Evolutionary conservation across 2,113 vertebrate species (phyloP).

Genomic region (Carollia perspicillata): DNA sequence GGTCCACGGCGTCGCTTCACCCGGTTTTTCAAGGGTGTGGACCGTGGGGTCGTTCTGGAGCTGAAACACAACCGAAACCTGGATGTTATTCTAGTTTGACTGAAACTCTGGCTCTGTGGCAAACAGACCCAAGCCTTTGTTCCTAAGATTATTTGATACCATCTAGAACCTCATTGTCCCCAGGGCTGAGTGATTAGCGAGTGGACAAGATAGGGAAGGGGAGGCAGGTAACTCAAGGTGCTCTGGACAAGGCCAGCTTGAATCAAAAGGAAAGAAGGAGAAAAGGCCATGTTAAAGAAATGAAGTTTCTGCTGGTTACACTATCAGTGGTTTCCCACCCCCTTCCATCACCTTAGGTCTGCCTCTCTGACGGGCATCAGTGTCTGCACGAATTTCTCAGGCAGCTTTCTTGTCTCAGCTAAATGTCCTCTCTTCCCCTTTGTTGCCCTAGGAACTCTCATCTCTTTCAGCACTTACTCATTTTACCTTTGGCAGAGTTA

Average conservation of each 20-base stretch:
- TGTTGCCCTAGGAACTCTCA: not conserved
- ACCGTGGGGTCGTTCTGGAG: not conserved
- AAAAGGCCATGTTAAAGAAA: not conserved
- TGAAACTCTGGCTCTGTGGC: not conserved
- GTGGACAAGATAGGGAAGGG: not conserved
- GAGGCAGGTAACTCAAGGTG: not conserved
- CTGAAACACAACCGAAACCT: not conserved
- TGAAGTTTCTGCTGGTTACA: not conserved
- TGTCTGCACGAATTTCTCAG: not conserved
- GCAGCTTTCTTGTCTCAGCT: not conserved
- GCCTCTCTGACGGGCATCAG: not conserved
- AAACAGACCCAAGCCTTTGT: not conserved
- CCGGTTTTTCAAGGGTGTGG: not conserved
- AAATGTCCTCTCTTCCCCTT: not conserved
- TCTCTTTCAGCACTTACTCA: not conserved
- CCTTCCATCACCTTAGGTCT: not conserved
- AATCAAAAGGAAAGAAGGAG: not conserved
- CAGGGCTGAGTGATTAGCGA: not conserved
- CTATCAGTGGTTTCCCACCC: not conserved
- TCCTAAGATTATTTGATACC: not conserved
- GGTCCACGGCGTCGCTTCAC: not conserved
- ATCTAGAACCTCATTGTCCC: not conserved
- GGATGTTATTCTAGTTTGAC: not conserved
- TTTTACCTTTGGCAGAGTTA: constrained; percentile 24
- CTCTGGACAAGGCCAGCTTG: not conserved